These are phyloP conservation scores for Tragulus kanchil DNA, from an alignment of 2,113 vertebrate genomes.

Conservation along the genomic window DNA sequence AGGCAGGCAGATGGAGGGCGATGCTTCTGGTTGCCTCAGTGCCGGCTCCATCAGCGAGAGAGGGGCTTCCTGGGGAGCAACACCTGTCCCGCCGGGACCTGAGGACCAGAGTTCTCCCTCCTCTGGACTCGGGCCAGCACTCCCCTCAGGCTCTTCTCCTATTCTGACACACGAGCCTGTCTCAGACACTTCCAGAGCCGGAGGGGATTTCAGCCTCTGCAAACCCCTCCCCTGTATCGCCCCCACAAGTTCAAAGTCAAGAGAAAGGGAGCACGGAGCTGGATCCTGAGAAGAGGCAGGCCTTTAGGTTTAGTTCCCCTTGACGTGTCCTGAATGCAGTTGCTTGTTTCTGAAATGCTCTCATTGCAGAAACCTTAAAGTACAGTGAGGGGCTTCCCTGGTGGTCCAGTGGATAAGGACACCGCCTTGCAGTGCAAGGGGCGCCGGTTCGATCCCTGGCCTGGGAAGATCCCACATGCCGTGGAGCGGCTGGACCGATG, in stretches of 20 bases:
- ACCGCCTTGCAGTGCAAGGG: too few relatives aligned
- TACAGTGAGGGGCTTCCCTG: too few relatives aligned
- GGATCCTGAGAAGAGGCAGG: background rate
- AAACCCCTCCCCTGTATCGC: too few relatives aligned
- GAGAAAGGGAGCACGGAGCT: background rate
- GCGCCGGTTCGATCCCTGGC: too few relatives aligned
- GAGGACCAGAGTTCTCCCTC: too few relatives aligned
- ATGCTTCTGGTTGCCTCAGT: too few relatives aligned
- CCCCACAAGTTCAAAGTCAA: background rate
- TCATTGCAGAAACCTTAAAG: slow-evolving; percentile 73
- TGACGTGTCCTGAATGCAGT: slow-evolving; percentile 80
- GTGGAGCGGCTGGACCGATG: too few relatives aligned
- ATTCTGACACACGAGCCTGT: background rate
- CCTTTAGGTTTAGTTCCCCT: slow-evolving; percentile 65
- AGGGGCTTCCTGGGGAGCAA: fast-evolving
- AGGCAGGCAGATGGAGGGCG: background rate
- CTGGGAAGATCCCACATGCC: too few relatives aligned
- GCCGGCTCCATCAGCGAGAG: too few relatives aligned
- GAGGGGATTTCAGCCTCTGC: background rate
- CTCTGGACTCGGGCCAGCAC: background rate
- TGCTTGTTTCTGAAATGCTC: slow-evolving; percentile 80
- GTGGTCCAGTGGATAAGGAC: too few relatives aligned
- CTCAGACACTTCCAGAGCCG: background rate
- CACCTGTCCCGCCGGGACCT: background rate
- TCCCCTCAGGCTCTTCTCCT: fast-evolving